Percentiles rank a stretch among this genome's conserved stretches.
phyloP scores from a whole-genome alignment of 1,140 invertebrate genomes.

The Drosophila pseudoananassae region DNA sequence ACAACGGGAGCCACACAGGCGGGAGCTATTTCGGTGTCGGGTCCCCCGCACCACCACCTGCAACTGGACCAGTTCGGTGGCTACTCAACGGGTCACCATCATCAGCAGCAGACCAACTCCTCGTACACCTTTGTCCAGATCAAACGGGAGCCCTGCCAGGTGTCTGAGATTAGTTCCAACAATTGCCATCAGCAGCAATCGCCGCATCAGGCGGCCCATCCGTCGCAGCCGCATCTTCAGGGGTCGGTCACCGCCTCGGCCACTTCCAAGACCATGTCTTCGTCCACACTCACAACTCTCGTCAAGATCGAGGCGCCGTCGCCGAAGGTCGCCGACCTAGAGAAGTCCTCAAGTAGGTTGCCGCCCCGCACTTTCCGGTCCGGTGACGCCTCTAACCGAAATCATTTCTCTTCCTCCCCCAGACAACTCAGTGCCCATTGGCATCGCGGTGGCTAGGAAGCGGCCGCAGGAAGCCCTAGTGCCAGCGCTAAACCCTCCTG shows the following conservation, averaged over 20 bases:
- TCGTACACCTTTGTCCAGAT: conserved; percentile 85
- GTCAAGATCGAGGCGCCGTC: conserved; percentile 85
- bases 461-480: conserved; percentile 87
- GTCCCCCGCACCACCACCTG: conserved; percentile 24
- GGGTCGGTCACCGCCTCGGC: conserved; percentile 64
- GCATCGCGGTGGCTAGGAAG: conserved; percentile 93
- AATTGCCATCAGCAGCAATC: conserved; percentile 84
- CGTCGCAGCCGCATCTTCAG: conserved; percentile 51
- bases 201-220: conserved; percentile 42
- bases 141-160: conserved; percentile 88
- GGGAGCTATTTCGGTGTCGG: conserved; percentile 15
- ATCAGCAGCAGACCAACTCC: conserved; percentile 76
- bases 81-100: conserved; percentile 59
- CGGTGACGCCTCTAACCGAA: background rate
- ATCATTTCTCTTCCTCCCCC: background rate
- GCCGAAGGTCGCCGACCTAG: conserved; percentile 81
- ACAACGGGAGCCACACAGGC: conserved; percentile 46
- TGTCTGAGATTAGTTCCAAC: conserved; percentile 88
- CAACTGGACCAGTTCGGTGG: conserved; percentile 46
- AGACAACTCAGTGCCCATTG: conserved; percentile 90
- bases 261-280: conserved; percentile 76
- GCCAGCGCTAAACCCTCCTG: conserved; percentile 81
- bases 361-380: background rate
- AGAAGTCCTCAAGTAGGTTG: conserved; percentile 73
- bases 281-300: conserved; percentile 73